These are phyloP conservation scores for Andinoacara biseriatus DNA, from an alignment of 2,113 vertebrate genomes.

Conservation along the genomic window DNA sequence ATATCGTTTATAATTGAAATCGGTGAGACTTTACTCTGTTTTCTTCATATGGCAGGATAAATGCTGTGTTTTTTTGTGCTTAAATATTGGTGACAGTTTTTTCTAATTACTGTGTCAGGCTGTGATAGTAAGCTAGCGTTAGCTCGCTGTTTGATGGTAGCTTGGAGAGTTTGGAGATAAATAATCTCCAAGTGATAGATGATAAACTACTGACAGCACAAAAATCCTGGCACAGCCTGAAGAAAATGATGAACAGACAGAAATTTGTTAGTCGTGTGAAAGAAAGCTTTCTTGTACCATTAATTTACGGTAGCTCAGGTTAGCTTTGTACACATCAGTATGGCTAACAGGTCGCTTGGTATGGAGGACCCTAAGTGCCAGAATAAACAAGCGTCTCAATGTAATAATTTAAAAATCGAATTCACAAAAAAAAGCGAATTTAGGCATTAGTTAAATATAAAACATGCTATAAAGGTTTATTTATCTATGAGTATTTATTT, in stretches of 20 bases:
- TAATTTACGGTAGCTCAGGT: not conserved
- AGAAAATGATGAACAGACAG: not conserved
- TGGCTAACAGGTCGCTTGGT: not conserved
- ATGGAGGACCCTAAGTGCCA: not conserved
- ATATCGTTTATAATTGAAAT: not conserved
- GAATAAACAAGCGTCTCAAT: not conserved
- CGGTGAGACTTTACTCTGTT: constrained; percentile 26
- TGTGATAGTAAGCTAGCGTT: constrained; percentile 12
- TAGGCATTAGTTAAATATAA: not conserved
- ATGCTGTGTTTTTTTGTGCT: not conserved
- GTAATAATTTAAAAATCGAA: not conserved
- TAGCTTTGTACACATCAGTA: not conserved
- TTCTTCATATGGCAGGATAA: accelerated
- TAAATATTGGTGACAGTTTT: not conserved
- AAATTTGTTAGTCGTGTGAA: not conserved
- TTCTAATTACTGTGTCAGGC: not conserved
- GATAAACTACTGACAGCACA: not conserved
- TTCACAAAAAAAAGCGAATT: not conserved
- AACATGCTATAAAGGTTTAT: not conserved
- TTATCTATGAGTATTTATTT: not conserved
- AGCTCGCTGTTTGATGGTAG: not conserved
- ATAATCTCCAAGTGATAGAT: not conserved
- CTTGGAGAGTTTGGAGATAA: not conserved
- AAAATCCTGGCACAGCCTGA: too few relatives aligned
- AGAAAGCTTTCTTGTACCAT: not conserved